Conservation (phyloP, 2,113 vertebrate species). For the Psammodynastes pulverulentus region DNA sequence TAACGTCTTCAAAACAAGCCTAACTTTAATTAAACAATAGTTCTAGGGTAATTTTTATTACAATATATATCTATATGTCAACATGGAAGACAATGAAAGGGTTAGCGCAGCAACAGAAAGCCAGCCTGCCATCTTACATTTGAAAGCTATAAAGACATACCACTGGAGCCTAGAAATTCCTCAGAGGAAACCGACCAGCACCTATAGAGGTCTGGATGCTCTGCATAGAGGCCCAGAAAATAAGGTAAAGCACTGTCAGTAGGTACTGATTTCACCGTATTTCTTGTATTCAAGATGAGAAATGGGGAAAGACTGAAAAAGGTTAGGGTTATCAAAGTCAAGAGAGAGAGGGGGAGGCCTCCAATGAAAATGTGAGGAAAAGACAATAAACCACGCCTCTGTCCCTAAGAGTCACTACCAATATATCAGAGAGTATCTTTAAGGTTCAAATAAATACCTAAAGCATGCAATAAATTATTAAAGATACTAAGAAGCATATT, state of each 20-base stretch:
- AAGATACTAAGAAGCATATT: constrained; percentile 46
- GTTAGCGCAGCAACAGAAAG: constrained; percentile 66
- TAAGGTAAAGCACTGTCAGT: constrained; percentile 70
- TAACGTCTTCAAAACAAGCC: not conserved
- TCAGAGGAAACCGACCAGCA: constrained; percentile 70
- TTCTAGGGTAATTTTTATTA: constrained; percentile 1
- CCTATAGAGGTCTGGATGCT: constrained; percentile 69
- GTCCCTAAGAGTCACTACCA: not conserved
- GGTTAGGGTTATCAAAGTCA: constrained; percentile 62
- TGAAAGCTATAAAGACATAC: constrained; percentile 69
- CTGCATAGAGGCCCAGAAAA: constrained; percentile 74
- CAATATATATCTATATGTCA: not conserved
- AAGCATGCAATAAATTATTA: constrained; percentile 40
- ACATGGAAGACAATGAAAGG: constrained; percentile 70
- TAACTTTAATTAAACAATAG: constrained; percentile 36
- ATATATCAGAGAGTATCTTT: constrained; percentile 15
- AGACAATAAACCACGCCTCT: constrained; percentile 61
- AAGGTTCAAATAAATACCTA: constrained; percentile 42
- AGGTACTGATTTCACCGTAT: constrained; percentile 68
- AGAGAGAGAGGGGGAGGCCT: constrained; percentile 32
- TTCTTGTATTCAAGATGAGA: constrained; percentile 69
- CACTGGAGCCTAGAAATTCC: constrained; percentile 72
- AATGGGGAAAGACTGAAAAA: constrained; percentile 46
- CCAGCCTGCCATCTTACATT: constrained; percentile 61
- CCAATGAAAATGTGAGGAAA: not conserved